Evolutionary conservation across 2,888 invertebrate species (phyloP).

Genomic region (Parascotia fuliginaria): DNA sequence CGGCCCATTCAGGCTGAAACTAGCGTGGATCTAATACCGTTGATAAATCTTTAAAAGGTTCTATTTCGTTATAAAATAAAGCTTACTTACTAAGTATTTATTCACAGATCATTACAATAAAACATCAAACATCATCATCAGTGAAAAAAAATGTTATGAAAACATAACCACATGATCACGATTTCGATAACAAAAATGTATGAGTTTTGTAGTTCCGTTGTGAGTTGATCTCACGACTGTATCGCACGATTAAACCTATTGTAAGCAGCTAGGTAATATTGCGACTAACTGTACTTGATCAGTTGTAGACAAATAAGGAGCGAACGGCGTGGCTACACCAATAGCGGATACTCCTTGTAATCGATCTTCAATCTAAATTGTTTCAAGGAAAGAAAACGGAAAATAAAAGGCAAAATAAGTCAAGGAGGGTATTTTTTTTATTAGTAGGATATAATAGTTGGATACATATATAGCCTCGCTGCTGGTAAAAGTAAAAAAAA

Average conservation of each 20-base stretch:
- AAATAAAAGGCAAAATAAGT: too few species aligned
- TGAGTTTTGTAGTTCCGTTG: slow-evolving; percentile 40
- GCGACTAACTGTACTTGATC: slow-evolving; percentile 78
- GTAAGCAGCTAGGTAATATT: slow-evolving; percentile 71
- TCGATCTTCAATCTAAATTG: too few species aligned
- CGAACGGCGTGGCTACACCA: slow-evolving; percentile 38
- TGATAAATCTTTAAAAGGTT: too few species aligned
- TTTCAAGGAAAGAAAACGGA: too few species aligned
- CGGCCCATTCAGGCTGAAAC: too few species aligned
- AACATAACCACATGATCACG: slow-evolving; percentile 32
- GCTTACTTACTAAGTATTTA: slow-evolving; percentile 14
- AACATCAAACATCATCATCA: slow-evolving; percentile 9
- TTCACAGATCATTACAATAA: slow-evolving; percentile 10
- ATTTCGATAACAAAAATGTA: slow-evolving; percentile 40
- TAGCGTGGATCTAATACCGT: too few species aligned
- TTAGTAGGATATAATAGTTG: too few species aligned
- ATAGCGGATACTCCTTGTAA: slow-evolving; percentile 12
- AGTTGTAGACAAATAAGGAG: slow-evolving; percentile 80
- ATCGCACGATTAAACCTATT: slow-evolving; percentile 80
- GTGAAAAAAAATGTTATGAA: slow-evolving; percentile 1
- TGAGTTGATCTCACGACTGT: slow-evolving; percentile 71
- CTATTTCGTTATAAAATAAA: not conserved
- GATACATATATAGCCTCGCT: too few species aligned
- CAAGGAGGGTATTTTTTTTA: too few species aligned
- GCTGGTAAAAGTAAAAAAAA: too few species aligned